Evolutionary conservation across 2,888 invertebrate species (phyloP), one percentile per base, ranked within the genome.

Genomic region (Drosophila mayaguana): DNA sequence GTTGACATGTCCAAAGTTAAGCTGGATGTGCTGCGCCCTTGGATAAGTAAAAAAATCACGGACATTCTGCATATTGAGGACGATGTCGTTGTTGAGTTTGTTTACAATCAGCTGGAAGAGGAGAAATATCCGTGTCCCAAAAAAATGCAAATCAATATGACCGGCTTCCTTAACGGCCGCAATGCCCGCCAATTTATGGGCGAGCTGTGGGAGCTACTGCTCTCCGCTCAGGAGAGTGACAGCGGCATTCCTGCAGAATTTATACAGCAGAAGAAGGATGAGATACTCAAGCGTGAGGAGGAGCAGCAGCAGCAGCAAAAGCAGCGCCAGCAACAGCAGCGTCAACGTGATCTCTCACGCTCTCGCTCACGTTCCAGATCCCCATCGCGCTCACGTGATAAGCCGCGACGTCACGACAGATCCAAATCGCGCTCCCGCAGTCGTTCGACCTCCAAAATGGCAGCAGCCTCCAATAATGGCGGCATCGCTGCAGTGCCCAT

Each of bases 121-220:
- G 96, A 97, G 92, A 97, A 97, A 95, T 97, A 96, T 94, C 98
- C 98, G 61, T 98, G 99, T 94, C 98, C 98, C 55, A 97, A 98
- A 93, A 97, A 98, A 94, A 99, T 99, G 96, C 99, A 99, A 95
- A 99, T 99, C 91, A 99, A 99, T 94, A 94, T 99, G 93, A 99
- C 99, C 51, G 99, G 99, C 53, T 99, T 99, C 93, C 94, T 99
- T 74, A 99, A 99, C 92, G 98, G 98, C 14, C 98, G 98, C 93
- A 98, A 99, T 93, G 98, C 99, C 20, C 95, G 99, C 45, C 96
- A 97, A 85, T 99, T 99, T 93, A 98, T 99, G 97, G 97, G 97
- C 5, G 99, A 99, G 93, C 94, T 99, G 61, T 99, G 99, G 99
- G 96, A 97, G 76, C 93, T 99, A 81, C 94, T 99, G 80, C 94